phyloP scores from a whole-genome alignment of 1,140 invertebrate genomes.

The Apis florea region DNA sequence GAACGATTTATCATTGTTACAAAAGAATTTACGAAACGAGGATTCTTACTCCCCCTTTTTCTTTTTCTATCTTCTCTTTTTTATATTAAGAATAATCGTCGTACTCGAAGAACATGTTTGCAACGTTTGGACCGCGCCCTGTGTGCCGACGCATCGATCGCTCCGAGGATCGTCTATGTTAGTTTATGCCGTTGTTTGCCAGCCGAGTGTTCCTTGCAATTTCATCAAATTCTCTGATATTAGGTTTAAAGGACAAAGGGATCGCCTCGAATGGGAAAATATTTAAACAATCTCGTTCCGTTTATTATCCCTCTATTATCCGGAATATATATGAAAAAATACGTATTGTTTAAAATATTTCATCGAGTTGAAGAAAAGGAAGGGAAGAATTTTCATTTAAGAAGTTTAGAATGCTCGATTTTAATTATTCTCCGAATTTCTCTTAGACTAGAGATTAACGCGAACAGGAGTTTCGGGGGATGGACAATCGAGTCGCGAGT shows the following conservation, averaged over 20 bases:
- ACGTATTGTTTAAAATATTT: no score
- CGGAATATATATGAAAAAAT: no score
- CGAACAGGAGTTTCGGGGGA: no score
- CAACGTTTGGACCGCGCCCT: no score
- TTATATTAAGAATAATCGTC: no score
- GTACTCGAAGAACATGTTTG: no score
- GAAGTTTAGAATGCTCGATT: no score
- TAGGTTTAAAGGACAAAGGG: background rate
- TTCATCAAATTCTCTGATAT: slow-evolving; percentile 42
- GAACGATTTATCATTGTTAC: no score
- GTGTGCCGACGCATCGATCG: slow-evolving; percentile 40
- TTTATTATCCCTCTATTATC: background rate
- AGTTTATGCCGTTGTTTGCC: slow-evolving; percentile 45
- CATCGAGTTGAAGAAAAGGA: background rate
- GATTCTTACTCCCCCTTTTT: no score
- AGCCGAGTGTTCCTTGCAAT: slow-evolving; percentile 27
- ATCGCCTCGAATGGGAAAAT: background rate
- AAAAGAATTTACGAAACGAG: no score
- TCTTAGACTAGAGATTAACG: background rate
- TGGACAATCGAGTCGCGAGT: slow-evolving; percentile 18
- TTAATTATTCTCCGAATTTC: background rate
- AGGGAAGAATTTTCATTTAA: background rate
- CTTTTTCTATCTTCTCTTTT: no score
- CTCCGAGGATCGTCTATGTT: slow-evolving; percentile 27
- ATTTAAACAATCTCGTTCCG: background rate